phyloP scores from a whole-genome alignment of 2,888 invertebrate species.

The Agonum fuliginosum region DNA sequence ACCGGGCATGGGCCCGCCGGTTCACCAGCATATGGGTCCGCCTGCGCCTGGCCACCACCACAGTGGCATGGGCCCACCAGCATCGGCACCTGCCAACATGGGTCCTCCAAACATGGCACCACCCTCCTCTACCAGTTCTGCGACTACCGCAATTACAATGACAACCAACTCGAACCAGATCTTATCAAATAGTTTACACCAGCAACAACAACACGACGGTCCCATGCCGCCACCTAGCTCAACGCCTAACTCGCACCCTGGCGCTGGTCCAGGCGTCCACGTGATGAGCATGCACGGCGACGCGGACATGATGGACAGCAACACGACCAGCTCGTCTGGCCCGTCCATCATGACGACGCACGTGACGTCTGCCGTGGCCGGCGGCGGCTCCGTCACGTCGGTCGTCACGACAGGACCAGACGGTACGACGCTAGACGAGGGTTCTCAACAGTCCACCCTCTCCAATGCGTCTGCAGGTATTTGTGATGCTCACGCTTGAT shows the following conservation, averaged over 20 bases:
- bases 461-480: slow-evolving; percentile 94
- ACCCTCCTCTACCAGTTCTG: slow-evolving; percentile 69
- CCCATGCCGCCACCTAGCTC: slow-evolving; percentile 77
- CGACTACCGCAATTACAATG: slow-evolving; percentile 24
- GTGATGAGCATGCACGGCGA: slow-evolving; percentile 64
- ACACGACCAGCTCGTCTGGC: slow-evolving; percentile 78
- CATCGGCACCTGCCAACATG: slow-evolving; percentile 72
- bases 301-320: slow-evolving; percentile 74
- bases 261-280: slow-evolving; percentile 67
- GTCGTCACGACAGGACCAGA: slow-evolving; percentile 94
- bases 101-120: slow-evolving; percentile 82
- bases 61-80: slow-evolving; percentile 74
- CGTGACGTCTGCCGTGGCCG: slow-evolving; percentile 68
- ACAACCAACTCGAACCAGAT: slow-evolving; percentile 30
- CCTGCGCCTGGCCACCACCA: slow-evolving; percentile 75
- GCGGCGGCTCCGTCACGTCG: slow-evolving; percentile 84
- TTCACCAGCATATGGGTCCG: slow-evolving; percentile 74
- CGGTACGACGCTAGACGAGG: slow-evolving; percentile 91
- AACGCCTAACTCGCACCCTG: slow-evolving; percentile 72
- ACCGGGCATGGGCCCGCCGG: slow-evolving; percentile 74
- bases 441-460: slow-evolving; percentile 93
- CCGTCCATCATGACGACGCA: slow-evolving; percentile 69
- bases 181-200: slow-evolving; percentile 46
- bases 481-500: neutral
- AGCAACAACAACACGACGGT: slow-evolving; percentile 69